Percentiles rank a stretch among this genome's conserved stretches.
Evolutionary conservation across 2,888 invertebrate genomes (phyloP).

Genomic region (Apoda limacodes): DNA sequence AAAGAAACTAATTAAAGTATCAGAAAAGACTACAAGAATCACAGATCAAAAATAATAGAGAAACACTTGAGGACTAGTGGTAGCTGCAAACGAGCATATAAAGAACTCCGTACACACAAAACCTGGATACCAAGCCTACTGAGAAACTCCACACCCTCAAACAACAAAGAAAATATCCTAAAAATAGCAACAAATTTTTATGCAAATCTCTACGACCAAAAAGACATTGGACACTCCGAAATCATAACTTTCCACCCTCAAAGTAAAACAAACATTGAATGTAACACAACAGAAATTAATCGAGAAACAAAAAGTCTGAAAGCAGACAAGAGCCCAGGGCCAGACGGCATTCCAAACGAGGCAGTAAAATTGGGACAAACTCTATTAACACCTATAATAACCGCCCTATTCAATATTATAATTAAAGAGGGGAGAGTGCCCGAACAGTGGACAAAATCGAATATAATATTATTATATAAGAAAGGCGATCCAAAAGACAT

Average conservation of each 20-base stretch:
- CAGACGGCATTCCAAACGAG: slow-evolving; percentile 19
- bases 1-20: slow-evolving; percentile 8
- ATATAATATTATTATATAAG: too few relatives aligned
- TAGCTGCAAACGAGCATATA: slow-evolving; percentile 15
- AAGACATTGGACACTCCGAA: neutral
- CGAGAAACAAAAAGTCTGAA: slow-evolving; percentile 13
- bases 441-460: too few relatives aligned
- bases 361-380: slow-evolving; percentile 13
- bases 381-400: slow-evolving; percentile 8
- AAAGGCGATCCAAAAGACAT: too few relatives aligned
- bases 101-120: slow-evolving; percentile 13
- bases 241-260: too few relatives aligned
- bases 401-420: too few relatives aligned
- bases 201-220: slow-evolving; percentile 5
- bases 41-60: too few relatives aligned
- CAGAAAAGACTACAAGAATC: slow-evolving; percentile 8
- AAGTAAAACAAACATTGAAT: too few relatives aligned
- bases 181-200: slow-evolving; percentile 11
- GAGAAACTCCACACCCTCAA: slow-evolving; percentile 5
- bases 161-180: slow-evolving; percentile 10
- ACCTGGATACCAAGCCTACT: slow-evolving; percentile 16
- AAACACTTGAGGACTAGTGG: slow-evolving; percentile 10
- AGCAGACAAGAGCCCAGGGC: slow-evolving; percentile 17
- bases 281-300: slow-evolving; percentile 11
- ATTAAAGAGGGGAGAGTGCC: too few relatives aligned